These are phyloP conservation scores for Ammospiza nelsoni DNA, from an alignment of 2,113 vertebrate species.

Conservation along the genomic window DNA sequence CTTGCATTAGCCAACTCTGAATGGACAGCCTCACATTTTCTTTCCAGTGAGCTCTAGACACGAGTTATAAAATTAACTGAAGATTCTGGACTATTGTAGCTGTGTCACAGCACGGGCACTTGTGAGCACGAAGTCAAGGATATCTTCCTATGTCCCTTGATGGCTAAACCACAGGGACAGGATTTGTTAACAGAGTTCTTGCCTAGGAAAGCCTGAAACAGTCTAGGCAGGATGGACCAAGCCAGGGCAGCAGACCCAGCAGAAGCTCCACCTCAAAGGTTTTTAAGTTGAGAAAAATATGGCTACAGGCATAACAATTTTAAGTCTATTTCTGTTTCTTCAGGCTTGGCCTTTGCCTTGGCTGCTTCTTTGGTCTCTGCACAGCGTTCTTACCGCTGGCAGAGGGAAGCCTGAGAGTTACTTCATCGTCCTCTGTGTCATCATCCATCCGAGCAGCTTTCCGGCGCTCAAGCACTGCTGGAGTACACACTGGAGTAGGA, in stretches of 20 bases:
- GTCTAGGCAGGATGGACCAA: not conserved
- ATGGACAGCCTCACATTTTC: not conserved
- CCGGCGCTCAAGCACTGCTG: conserved; percentile 84
- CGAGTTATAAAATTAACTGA: not conserved
- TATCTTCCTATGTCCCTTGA: not conserved
- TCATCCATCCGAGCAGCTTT: conserved; percentile 72
- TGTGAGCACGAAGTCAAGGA: not conserved
- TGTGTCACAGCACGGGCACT: not conserved
- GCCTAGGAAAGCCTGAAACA: not conserved
- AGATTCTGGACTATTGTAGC: not conserved
- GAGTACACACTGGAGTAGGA: conserved; percentile 88
- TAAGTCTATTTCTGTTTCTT: conserved; percentile 45
- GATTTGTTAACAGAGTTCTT: not conserved
- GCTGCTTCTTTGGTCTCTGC: conserved; percentile 27
- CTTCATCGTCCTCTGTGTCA: conserved; percentile 78
- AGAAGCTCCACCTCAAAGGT: not conserved
- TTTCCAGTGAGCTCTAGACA: not conserved
- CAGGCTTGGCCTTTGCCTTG: not conserved
- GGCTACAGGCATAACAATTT: not conserved
- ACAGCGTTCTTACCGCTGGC: not conserved
- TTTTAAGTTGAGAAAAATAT: not conserved
- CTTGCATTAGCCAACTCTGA: not conserved
- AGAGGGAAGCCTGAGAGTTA: conserved; percentile 77
- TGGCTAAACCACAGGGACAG: not conserved
- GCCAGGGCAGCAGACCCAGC: not conserved